Evolutionary conservation across 2,113 vertebrate species (phyloP).

Genomic region (Stictonetta naevosa): DNA sequence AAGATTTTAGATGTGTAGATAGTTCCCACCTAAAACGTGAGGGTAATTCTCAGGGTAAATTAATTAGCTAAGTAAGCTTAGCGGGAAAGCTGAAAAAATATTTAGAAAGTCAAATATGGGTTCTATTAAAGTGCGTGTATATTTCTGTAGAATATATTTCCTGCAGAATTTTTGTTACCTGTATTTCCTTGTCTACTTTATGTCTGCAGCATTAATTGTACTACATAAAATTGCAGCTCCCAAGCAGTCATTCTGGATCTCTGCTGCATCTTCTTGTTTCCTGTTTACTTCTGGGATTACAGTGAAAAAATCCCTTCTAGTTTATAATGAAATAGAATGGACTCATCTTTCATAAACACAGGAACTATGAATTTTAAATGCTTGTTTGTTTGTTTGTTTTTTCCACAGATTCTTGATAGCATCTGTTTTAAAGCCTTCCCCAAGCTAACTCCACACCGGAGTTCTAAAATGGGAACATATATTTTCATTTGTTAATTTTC

Average conservation of each 20-base stretch:
- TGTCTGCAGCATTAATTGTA: not conserved
- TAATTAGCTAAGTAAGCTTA: not conserved
- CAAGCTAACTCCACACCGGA: not conserved
- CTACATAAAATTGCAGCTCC: not conserved
- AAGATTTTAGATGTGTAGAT: not conserved
- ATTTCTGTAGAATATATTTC: not conserved
- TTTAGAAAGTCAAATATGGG: not conserved
- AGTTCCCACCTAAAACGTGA: not conserved
- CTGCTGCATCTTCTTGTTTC: not conserved
- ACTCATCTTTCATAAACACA: not conserved
- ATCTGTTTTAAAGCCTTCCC: not conserved
- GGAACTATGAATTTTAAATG: not conserved
- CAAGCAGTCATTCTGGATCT: not conserved
- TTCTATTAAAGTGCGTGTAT: not conserved
- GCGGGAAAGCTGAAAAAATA: not conserved
- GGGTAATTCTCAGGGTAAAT: not conserved
- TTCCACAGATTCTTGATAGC: not conserved
- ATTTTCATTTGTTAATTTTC: not conserved
- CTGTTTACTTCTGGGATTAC: not conserved
- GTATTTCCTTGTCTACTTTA: not conserved
- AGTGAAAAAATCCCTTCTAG: not conserved
- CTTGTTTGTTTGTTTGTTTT: no score
- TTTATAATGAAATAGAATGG: not conserved
- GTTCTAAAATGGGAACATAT: not conserved
- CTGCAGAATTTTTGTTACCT: not conserved